Percentiles rank a stretch among this genome's conserved stretches.
Evolutionary conservation across 2,888 invertebrate species (phyloP).

Genomic region (Rhamphomyia laevipes): DNA sequence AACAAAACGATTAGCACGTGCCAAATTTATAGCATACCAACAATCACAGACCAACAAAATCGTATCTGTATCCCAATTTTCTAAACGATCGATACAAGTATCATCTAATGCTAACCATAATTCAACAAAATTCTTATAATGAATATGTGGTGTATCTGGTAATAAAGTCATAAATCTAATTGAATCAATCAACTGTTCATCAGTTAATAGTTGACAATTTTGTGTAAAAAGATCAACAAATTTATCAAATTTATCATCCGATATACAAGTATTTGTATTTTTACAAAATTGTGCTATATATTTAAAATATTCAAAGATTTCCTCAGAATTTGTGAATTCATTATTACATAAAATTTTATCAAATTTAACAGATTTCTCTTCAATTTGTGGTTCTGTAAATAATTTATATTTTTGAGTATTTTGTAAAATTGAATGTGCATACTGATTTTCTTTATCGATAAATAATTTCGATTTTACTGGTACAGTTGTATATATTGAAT

Average conservation of each 20-base stretch:
- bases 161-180: constrained; percentile 42
- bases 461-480: constrained; percentile 18
- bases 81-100: constrained; percentile 43
- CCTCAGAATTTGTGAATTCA: constrained; percentile 5
- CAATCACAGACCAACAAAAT: constrained; percentile 48
- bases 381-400: neutral
- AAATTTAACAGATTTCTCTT: constrained; percentile 7
- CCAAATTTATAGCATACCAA: constrained; percentile 50
- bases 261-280: constrained; percentile 18
- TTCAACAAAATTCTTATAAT: constrained; percentile 47
- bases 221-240: constrained; percentile 36
- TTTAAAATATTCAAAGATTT: constrained; percentile 21
- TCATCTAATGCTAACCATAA: constrained; percentile 58
- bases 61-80: constrained; percentile 42
- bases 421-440: constrained; percentile 28
- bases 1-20: constrained; percentile 45
- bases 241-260: constrained; percentile 22
- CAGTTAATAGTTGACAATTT: constrained; percentile 42
- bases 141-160: constrained; percentile 41
- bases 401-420: constrained; percentile 19
- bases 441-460: constrained; percentile 29
- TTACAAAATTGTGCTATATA: constrained; percentile 22
- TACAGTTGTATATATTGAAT: neutral
- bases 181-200: constrained; percentile 44
- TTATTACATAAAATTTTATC: constrained; percentile 8